Percentiles rank a stretch among this genome's conserved stretches.
phyloP scores from a whole-genome alignment of 1,140 invertebrate genomes.

The Sycophaga agraensis region DNA sequence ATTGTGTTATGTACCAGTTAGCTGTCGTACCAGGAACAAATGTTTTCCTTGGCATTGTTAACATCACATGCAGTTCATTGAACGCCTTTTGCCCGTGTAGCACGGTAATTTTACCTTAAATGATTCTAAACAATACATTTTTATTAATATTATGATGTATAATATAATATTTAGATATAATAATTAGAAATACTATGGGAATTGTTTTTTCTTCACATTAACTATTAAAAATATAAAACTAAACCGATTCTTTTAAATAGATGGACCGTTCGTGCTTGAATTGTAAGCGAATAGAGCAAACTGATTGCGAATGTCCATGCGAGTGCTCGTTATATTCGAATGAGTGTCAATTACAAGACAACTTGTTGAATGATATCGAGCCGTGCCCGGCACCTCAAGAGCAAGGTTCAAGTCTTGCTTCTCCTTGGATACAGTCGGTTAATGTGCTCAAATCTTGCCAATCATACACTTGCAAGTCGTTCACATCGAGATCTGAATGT shows the following conservation, averaged over 20 bases:
- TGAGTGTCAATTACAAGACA: constrained; percentile 47
- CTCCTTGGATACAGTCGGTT: constrained; percentile 46
- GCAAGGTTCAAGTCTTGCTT: constrained; percentile 43
- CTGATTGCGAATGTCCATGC: constrained; percentile 92
- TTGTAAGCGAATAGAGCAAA: constrained; percentile 92
- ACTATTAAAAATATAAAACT: too few species aligned
- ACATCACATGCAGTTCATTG: constrained; percentile 74
- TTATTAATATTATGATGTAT: not conserved
- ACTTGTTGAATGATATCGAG: constrained; percentile 37
- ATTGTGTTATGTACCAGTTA: constrained; percentile 87
- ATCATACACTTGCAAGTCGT: constrained; percentile 79
- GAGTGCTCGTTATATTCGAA: constrained; percentile 78
- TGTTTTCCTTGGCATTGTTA: constrained; percentile 84
- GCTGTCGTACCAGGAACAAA: constrained; percentile 81
- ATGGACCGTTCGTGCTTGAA: constrained; percentile 86
- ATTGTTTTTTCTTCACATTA: constrained; percentile 20
- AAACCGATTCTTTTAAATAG: constrained; percentile 43
- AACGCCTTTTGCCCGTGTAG: constrained; percentile 91
- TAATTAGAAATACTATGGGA: too few species aligned
- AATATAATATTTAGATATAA: constrained; percentile 9
- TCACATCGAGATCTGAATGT: constrained; percentile 73
- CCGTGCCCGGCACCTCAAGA: constrained; percentile 48
- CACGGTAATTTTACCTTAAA: too few species aligned
- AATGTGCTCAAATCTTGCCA: constrained; percentile 64
- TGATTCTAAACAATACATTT: too few species aligned